Conservation (phyloP, 1,140 invertebrate species). For the Thaumetopoea pityocampa region DNA sequence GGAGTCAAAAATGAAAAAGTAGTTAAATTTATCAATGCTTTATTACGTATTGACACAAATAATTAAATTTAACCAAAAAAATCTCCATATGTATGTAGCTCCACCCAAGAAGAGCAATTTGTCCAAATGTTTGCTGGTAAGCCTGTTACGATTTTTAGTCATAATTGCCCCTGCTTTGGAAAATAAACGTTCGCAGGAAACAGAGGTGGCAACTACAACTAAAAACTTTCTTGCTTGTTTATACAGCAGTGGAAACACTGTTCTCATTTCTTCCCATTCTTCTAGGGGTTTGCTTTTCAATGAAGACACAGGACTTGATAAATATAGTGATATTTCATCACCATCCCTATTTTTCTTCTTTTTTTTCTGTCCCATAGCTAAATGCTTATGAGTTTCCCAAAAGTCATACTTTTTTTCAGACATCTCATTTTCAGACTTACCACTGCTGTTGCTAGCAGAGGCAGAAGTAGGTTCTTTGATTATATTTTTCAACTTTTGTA, state of each 20-base stretch:
- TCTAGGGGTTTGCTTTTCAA: constrained; percentile 24
- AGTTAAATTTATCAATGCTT: too few relatives aligned
- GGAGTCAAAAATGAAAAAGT: too few relatives aligned
- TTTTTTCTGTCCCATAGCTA: constrained; percentile 27
- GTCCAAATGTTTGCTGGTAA: too few relatives aligned
- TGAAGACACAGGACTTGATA: constrained; percentile 28
- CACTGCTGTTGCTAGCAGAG: constrained; percentile 27
- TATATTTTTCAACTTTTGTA: constrained; percentile 29
- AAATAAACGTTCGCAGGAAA: too few relatives aligned
- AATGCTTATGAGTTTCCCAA: constrained; percentile 28
- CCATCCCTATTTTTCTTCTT: constrained; percentile 25
- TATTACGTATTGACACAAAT: too few relatives aligned
- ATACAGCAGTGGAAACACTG: constrained; percentile 25
- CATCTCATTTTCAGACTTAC: constrained; percentile 30
- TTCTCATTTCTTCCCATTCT: constrained; percentile 29
- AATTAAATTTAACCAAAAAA: too few relatives aligned
- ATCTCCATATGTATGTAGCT: too few relatives aligned
- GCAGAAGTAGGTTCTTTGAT: constrained; percentile 25
- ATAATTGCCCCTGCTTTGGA: constrained; percentile 18
- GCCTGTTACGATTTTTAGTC: constrained; percentile 21
- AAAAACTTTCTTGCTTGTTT: too few relatives aligned
- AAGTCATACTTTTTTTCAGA: constrained; percentile 31
- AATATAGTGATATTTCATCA: constrained; percentile 29
- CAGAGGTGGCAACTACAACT: too few relatives aligned
- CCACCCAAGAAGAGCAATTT: too few relatives aligned